phyloP scores from a whole-genome alignment of 1,140 invertebrate species.

The Bombus cullumanus region DNA sequence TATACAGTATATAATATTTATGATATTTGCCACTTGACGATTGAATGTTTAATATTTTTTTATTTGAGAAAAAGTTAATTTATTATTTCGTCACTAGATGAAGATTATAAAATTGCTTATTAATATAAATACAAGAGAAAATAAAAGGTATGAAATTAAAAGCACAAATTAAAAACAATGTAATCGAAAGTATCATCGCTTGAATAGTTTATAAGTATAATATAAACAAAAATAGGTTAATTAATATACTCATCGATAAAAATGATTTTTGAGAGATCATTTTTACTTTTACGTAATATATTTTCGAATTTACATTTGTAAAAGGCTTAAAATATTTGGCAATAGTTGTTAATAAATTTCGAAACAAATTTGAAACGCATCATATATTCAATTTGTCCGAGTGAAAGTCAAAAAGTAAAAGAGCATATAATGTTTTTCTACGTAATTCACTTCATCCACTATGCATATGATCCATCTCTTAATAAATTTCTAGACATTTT shows the following conservation, averaged over 20 bases:
- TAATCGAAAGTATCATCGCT: background rate
- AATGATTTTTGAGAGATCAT: too few species aligned
- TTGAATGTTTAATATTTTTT: background rate
- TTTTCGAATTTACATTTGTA: background rate
- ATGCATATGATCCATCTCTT: background rate
- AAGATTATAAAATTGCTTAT: background rate
- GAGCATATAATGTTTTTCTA: background rate
- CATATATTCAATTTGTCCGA: background rate
- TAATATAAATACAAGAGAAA: background rate
- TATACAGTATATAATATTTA: background rate
- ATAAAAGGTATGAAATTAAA: too few species aligned
- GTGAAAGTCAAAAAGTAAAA: background rate
- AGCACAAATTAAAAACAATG: too few species aligned
- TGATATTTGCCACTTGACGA: background rate
- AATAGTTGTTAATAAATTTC: background rate
- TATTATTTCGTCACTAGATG: background rate
- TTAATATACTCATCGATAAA: background rate
- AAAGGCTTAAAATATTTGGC: background rate
- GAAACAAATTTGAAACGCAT: background rate
- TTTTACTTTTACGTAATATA: too few species aligned
- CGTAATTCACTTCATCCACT: background rate
- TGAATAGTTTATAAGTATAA: background rate
- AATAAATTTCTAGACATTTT: background rate
- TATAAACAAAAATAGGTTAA: background rate
- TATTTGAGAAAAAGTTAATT: background rate